Base-by-base conservation (phyloP, 2,797 vertebrate species). In the Cetoscarus ocellatus region DNA sequence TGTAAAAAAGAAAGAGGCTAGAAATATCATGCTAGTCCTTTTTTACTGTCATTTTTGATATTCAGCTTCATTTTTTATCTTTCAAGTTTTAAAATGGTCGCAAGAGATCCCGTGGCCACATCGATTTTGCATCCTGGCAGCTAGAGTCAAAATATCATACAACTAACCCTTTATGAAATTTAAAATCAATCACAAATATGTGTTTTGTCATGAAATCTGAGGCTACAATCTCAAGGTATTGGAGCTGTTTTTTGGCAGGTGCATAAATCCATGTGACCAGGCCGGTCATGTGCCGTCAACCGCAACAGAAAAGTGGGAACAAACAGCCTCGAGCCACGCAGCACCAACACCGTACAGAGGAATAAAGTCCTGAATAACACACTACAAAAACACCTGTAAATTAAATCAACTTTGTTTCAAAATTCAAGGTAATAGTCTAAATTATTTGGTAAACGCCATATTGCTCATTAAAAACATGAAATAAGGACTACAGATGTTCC, bases 291-390 rank as follows among this genome's bases (percentile, higher is more conserved):
- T 96, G 96, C 96, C 96, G 95, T 99, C 97, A 99, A 99, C 97
- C 97, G 95, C 97, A 95, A 96, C 97, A 97, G 97, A 98, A 98
- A 96, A 97, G 97, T 99, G 97, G 97, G 92, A 95, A 96, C 97
- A 98, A 98, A 98, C 97, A 96, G 95, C 95, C 95, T 93, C 96
- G 96, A 95, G 96, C 96, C 97, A 97, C 93, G 54, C 51, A 94
- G 96, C 96, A 96, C 93, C 83, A 95, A 91, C 95, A 93, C 95
- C 95, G 14, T 88, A 91, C 94, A 96, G 95, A 84, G 91, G 93
- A 48, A 74, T 66, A 7, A 6, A 52, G 34, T 39, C 57, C 47
- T 18, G 1, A 10, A 35, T n/a, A 2, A 27, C 3, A 18, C 14
- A 12, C 0, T 14, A 8, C 14, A 7, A 35, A 43, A 4, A 39